A percentile compares a stretch with the other conserved stretches of the same genome.
phyloP scores from a whole-genome alignment of 2,113 vertebrate species.

The Ameiurus melas region DNA sequence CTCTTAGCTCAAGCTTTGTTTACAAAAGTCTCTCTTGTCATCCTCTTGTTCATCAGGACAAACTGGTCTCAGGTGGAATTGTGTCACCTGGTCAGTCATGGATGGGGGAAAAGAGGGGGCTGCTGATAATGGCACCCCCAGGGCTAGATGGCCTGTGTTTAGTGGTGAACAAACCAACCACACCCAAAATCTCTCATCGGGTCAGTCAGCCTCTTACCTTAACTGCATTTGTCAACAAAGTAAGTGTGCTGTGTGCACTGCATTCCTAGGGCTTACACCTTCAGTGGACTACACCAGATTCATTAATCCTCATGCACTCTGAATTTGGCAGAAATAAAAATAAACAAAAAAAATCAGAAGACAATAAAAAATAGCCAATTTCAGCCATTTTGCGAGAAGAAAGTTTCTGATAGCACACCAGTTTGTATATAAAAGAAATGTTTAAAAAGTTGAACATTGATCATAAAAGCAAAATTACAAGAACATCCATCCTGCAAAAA shows the following conservation, averaged over 20 bases:
- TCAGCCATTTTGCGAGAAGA: neutral
- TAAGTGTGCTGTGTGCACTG: constrained; percentile 10
- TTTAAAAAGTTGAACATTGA: neutral
- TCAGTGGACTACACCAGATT: neutral
- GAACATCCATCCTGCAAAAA: neutral
- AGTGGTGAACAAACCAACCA: constrained; percentile 45
- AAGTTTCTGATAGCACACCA: neutral
- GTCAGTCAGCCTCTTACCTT: constrained; percentile 2
- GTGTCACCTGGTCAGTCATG: constrained; percentile 26
- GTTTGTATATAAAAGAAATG: neutral
- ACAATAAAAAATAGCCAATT: neutral
- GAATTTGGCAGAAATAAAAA: neutral
- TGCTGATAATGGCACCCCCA: constrained; percentile 24
- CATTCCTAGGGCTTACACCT: constrained; percentile 4
- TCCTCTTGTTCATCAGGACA: neutral
- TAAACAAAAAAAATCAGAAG: neutral
- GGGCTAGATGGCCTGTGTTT: constrained; percentile 12
- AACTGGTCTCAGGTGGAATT: constrained; percentile 12
- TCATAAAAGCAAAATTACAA: neutral
- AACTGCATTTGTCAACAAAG: constrained; percentile 12
- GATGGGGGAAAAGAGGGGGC: constrained; percentile 6
- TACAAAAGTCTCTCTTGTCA: constrained; percentile 25
- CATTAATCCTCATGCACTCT: neutral
- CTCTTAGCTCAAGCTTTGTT: constrained; percentile 25
- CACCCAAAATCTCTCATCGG: constrained; percentile 39